Evolutionary conservation across 1,140 invertebrate genomes (phyloP).

Genomic region (Gonioctena quinquepunctata): DNA sequence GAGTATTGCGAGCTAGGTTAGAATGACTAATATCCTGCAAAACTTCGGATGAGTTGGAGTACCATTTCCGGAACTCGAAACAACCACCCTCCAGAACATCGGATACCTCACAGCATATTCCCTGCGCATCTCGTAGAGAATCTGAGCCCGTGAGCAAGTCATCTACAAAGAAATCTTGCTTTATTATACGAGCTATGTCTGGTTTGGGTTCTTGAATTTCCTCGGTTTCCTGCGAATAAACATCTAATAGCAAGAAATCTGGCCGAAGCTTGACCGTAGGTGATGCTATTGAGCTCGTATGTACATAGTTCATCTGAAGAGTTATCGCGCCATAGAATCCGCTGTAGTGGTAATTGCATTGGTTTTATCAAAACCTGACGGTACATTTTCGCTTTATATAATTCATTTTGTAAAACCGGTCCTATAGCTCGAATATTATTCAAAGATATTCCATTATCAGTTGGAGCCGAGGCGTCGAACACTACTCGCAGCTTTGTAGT

Average conservation of each 20-base stretch:
- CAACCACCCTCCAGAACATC: not conserved
- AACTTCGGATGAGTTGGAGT: not conserved
- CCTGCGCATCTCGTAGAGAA: not conserved
- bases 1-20: not conserved
- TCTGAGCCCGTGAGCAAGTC: slow-evolving; percentile 36
- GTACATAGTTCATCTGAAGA: slow-evolving; percentile 28
- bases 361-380: slow-evolving; percentile 47
- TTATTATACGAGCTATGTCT: slow-evolving; percentile 19
- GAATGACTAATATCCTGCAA: not conserved
- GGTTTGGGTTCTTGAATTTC: not conserved
- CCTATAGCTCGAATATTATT: slow-evolving; percentile 36
- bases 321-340: slow-evolving; percentile 52
- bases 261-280: slow-evolving; percentile 43
- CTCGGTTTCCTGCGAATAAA: slow-evolving; percentile 29
- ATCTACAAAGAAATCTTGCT: slow-evolving; percentile 46
- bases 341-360: slow-evolving; percentile 45
- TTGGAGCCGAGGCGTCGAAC: slow-evolving; percentile 50
- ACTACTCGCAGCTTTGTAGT: slow-evolving; percentile 44
- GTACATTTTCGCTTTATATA: slow-evolving; percentile 52
- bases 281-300: slow-evolving; percentile 33
- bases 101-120: not conserved
- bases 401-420: slow-evolving; percentile 48
- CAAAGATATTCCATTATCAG: slow-evolving; percentile 22
- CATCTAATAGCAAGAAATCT: slow-evolving; percentile 42
- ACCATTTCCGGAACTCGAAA: slow-evolving; percentile 11